A percentile compares a stretch with the other conserved stretches of the same genome.
These are phyloP conservation scores for Falcaria lacertinaria DNA, from an alignment of 2,888 invertebrate genomes.

Conservation along the genomic window DNA sequence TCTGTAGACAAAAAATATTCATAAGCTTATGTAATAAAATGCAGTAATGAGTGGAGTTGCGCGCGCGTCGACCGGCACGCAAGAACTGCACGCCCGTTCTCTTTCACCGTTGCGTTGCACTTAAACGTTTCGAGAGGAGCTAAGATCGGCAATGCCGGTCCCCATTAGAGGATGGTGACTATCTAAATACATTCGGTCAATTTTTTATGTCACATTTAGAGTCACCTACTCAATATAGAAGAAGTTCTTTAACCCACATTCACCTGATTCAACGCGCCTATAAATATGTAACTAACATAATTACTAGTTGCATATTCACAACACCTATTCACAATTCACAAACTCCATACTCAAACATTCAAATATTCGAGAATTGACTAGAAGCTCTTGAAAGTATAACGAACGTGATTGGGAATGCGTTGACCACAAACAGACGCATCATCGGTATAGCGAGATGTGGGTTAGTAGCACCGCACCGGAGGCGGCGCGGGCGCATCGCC, in stretches of 20 bases:
- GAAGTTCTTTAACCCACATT: too few species aligned
- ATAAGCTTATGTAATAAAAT: constrained; percentile 64
- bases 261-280: too few species aligned
- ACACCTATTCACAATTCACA: constrained; percentile 14
- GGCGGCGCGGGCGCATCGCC: constrained; percentile 41
- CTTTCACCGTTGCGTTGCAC: constrained; percentile 62
- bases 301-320: too few species aligned
- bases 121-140: constrained; percentile 48
- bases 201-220: too few species aligned
- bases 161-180: constrained; percentile 9
- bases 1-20: constrained; percentile 66
- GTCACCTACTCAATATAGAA: too few species aligned
- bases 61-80: constrained; percentile 49
- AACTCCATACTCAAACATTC: constrained; percentile 47
- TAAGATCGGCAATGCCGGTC: constrained; percentile 28
- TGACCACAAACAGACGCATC: constrained; percentile 69
- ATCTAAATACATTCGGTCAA: too few species aligned
- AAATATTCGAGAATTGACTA: constrained; percentile 69
- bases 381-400: constrained; percentile 59
- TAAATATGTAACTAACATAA: too few species aligned
- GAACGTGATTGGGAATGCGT: constrained; percentile 65
- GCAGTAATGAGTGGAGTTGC: constrained; percentile 42
- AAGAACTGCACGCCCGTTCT: constrained; percentile 61
- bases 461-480: constrained; percentile 71
- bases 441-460: constrained; percentile 64